A percentile compares a stretch with the other conserved stretches of the same genome.
Conservation (phyloP, 1,140 invertebrate genomes). For the Euschistus heros region DNA sequence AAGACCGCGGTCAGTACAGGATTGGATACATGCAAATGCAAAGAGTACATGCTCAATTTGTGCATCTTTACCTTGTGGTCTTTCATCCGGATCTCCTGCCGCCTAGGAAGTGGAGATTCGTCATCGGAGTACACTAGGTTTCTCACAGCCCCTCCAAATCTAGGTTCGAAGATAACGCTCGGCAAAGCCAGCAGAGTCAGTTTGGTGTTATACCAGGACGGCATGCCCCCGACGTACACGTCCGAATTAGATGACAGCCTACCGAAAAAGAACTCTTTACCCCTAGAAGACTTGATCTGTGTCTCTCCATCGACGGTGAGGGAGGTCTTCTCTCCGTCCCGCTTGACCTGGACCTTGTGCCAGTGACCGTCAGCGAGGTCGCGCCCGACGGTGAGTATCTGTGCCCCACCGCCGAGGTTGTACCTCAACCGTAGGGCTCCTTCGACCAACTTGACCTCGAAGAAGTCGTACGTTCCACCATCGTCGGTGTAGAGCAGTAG, state of each 20-base stretch:
- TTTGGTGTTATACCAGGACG: constrained; percentile 76
- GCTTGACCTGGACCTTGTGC: constrained; percentile 73
- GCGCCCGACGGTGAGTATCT: constrained; percentile 74
- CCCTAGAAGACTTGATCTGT: constrained; percentile 61
- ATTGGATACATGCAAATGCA: too few species aligned
- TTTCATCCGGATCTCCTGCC: constrained; percentile 65
- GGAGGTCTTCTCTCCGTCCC: constrained; percentile 64
- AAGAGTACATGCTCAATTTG: neutral
- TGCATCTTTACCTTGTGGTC: constrained; percentile 58
- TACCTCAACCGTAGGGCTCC: constrained; percentile 76
- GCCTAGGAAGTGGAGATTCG: constrained; percentile 52
- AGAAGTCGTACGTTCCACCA: constrained; percentile 87
- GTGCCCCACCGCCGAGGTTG: constrained; percentile 74
- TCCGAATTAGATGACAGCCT: constrained; percentile 74
- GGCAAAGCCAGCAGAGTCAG: constrained; percentile 69
- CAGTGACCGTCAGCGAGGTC: constrained; percentile 80
- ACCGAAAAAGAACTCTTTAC: constrained; percentile 78
- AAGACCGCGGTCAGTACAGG: too few species aligned
- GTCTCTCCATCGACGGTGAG: constrained; percentile 67
- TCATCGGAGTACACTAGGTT: constrained; percentile 77
- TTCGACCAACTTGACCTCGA: constrained; percentile 87
- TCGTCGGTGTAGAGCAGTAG: constrained; percentile 87
- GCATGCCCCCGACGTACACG: constrained; percentile 86
- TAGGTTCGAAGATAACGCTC: constrained; percentile 82
- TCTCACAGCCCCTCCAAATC: constrained; percentile 70